phyloP scores from a whole-genome alignment of 2,888 invertebrate species.

The Cantharis nigra region DNA sequence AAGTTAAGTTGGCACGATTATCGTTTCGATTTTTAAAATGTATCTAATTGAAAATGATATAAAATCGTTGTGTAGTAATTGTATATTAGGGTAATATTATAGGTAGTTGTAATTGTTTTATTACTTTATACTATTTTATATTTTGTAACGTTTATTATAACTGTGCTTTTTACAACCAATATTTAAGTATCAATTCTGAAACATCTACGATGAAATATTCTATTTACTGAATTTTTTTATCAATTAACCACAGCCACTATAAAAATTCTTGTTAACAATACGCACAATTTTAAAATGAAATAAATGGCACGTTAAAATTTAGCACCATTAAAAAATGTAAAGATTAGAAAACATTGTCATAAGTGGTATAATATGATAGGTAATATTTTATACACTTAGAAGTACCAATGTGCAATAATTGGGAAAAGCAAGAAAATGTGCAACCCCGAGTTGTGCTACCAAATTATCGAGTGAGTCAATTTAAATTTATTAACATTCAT shows the following conservation, averaged over 20 bases:
- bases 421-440: not conserved
- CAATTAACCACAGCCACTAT: constrained; percentile 23
- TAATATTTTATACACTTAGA: not conserved
- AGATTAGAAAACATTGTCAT: not conserved
- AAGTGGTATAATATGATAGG: not conserved
- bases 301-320: constrained; percentile 3
- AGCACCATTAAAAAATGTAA: constrained; percentile 21
- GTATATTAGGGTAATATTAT: not conserved
- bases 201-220: not conserved
- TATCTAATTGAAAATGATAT: not conserved
- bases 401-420: not conserved
- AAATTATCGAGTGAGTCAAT: not conserved
- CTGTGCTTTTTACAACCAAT: not conserved
- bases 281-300: constrained; percentile 6
- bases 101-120: not conserved
- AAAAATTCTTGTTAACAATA: constrained; percentile 14
- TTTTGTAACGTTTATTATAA: not conserved
- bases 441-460: not conserved
- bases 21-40: not conserved
- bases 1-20: not conserved
- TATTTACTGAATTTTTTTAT: not conserved
- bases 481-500: not conserved
- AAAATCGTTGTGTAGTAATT: not conserved
- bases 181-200: not conserved
- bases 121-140: not conserved